phyloP scores from a whole-genome alignment of 2,113 vertebrate genomes.

The Percopsis transmontana region DNA sequence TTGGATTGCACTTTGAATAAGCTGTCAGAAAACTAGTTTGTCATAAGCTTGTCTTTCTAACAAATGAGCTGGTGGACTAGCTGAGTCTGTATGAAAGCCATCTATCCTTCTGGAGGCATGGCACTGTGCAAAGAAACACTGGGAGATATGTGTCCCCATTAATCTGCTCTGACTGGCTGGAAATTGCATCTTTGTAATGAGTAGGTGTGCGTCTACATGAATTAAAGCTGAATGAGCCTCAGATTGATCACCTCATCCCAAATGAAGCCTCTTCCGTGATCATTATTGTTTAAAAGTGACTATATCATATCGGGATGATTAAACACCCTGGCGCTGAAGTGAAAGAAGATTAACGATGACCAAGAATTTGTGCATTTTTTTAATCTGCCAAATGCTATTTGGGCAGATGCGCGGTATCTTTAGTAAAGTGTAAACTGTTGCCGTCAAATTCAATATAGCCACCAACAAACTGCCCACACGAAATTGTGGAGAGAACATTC shows the following conservation, averaged over 20 bases:
- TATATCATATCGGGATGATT: constrained; percentile 82
- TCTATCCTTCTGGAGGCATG: constrained; percentile 74
- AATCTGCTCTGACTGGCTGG: constrained; percentile 81
- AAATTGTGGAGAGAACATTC: too few relatives aligned
- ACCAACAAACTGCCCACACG: too few relatives aligned
- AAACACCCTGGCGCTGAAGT: constrained; percentile 60
- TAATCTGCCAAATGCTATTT: constrained; percentile 22
- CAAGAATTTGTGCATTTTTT: constrained; percentile 33
- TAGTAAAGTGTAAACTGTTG: not conserved
- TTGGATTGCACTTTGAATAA: constrained; percentile 52
- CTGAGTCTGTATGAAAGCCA: constrained; percentile 72
- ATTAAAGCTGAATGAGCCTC: constrained; percentile 83
- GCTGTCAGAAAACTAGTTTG: constrained; percentile 51
- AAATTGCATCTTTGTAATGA: constrained; percentile 87
- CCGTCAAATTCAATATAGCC: too few relatives aligned
- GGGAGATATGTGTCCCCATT: constrained; percentile 75
- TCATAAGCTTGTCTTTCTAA: constrained; percentile 68
- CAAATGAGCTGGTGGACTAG: constrained; percentile 54
- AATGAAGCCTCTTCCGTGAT: constrained; percentile 75
- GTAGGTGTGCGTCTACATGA: constrained; percentile 86
- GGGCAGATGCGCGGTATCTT: constrained; percentile 27
- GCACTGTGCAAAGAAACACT: constrained; percentile 70
- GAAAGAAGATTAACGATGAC: constrained; percentile 51
- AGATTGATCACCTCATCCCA: constrained; percentile 80
- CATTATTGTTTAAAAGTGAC: constrained; percentile 82